Evolutionary conservation across 2,797 vertebrate species (phyloP).

Genomic region (Anabacerthia variegaticeps): DNA sequence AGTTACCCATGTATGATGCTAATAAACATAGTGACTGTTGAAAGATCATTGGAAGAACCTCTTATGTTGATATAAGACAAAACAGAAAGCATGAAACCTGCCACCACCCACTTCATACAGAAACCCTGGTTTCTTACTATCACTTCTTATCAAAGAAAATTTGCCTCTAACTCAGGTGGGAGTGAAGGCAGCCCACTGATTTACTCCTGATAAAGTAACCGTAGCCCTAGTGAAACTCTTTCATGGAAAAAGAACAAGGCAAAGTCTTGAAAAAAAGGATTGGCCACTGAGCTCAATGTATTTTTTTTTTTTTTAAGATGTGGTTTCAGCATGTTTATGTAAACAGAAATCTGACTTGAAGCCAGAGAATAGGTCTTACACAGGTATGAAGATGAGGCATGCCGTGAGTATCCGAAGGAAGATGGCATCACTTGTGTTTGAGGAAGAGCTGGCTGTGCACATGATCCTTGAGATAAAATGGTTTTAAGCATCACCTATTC

Average conservation of each 20-base stretch:
- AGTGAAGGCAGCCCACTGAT: neutral
- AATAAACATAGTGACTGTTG: neutral
- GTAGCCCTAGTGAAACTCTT: accelerated
- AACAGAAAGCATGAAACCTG: neutral
- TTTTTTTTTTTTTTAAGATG: neutral
- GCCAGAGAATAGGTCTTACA: neutral
- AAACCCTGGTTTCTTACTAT: neutral
- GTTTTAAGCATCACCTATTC: neutral
- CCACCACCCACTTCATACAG: neutral
- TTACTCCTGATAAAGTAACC: neutral
- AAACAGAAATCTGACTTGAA: neutral
- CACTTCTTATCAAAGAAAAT: neutral
- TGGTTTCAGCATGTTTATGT: neutral
- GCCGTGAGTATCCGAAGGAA: neutral
- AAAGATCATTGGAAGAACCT: neutral
- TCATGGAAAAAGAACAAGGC: neutral
- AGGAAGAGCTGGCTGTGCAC: neutral
- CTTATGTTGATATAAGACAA: neutral
- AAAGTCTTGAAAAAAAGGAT: neutral
- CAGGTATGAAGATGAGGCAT: neutral
- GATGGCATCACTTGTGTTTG: neutral
- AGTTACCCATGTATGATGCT: neutral
- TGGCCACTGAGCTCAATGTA: neutral
- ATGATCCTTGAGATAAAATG: neutral
- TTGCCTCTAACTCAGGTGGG: neutral